These are phyloP conservation scores for Trididemnum nubilum DNA, from an alignment of 23 tunicate species.

Conservation along the genomic window DNA sequence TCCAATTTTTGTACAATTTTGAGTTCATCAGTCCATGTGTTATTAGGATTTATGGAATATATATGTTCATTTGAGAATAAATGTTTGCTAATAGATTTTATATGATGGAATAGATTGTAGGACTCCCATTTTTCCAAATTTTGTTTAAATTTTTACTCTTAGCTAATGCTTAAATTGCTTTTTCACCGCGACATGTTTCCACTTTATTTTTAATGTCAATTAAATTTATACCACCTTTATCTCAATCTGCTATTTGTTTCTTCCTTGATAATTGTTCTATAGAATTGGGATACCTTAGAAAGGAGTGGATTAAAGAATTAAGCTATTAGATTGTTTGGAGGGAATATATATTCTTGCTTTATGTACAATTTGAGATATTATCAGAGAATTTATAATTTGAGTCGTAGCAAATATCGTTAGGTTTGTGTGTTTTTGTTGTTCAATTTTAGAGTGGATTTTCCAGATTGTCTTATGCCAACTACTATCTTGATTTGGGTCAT, in stretches of 20 bases:
- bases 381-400: neutral
- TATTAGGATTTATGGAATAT: neutral
- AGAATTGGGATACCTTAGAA: neutral
- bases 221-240: neutral
- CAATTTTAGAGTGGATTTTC: neutral
- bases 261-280: neutral
- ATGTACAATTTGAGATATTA: neutral
- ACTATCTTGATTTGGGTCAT: neutral
- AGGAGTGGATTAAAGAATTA: neutral
- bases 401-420: conserved; percentile 1
- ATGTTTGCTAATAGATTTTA: neutral
- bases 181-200: neutral
- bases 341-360: neutral
- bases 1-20: neutral
- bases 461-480: neutral
- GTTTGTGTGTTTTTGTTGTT: neutral
- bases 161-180: neutral
- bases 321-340: neutral
- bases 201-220: neutral
- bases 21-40: neutral
- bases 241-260: neutral
- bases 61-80: neutral
- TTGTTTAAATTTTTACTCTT: neutral
- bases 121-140: neutral
- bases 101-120: neutral